Evolutionary conservation across 2,888 invertebrate species (phyloP), one percentile per base, ranked within the genome.

Genomic region (Chrysodeixis includens): DNA sequence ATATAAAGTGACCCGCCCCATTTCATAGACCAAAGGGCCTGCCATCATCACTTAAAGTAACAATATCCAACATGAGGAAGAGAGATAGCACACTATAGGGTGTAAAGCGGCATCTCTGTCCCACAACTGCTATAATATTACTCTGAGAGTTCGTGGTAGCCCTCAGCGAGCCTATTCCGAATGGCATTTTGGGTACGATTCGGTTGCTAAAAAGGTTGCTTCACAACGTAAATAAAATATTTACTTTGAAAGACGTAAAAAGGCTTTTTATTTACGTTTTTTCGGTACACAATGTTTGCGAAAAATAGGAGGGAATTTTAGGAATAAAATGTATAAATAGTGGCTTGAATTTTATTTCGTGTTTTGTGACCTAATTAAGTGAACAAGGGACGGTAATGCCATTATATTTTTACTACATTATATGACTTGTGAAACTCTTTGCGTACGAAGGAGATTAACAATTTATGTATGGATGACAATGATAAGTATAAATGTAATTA

Each of bases 151-250:
- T n/a, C n/a, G n/a, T n/a, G n/a, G n/a, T n/a, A n/a, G n/a, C n/a
- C n/a, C n/a, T n/a, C n/a, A 67, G 77, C 68, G 71, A 80, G 82
- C 73, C 83, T 79, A 74, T 76, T 78, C 66, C 82, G 78, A 84
- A 86, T 85, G 86, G 83, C 82, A 83, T 88, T 89, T 88, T 79
- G 78, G 83, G 81, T 61, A 84, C 81, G 83, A 83, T 87, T 85
- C 81, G 83, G 82, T 83, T 81, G 79, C 79, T 40, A 58, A 74
- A 79, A 86, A 65, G 83, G 74, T 44, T 51, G 12, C 10, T 77
- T 68, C 70, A 83, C 63, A 79, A 5, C 68, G 57, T 51, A 54
- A 51, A 59, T 8, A 0, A 53, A 53, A 51, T 66, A 53, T 40
- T n/a, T n/a, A 40, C 40, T 40, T 40, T 40, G 53, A 59, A 26